These are phyloP conservation scores for Heliconius cydno DNA, from an alignment of 2,888 invertebrate genomes.

Conservation along the genomic window DNA sequence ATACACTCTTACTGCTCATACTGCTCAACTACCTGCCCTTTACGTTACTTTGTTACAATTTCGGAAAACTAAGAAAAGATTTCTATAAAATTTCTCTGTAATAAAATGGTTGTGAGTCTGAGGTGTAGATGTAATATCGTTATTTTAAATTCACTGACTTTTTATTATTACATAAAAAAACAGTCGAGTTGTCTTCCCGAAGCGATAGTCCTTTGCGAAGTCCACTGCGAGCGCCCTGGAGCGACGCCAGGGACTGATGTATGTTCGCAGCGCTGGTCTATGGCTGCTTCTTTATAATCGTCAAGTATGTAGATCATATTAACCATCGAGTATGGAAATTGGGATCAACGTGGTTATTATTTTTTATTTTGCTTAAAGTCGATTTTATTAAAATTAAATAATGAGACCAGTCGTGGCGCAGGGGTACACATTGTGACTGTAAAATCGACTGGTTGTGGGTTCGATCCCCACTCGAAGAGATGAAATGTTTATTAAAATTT, in stretches of 20 bases:
- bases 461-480: too few relatives aligned
- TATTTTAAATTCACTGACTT: not conserved
- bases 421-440: too few relatives aligned
- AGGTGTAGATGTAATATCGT: not conserved
- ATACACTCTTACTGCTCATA: conserved; percentile 7
- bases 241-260: conserved; percentile 17
- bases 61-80: not conserved
- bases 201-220: conserved; percentile 19
- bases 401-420: too few relatives aligned
- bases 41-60: conserved; percentile 20
- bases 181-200: conserved; percentile 30
- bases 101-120: not conserved
- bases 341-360: too few relatives aligned
- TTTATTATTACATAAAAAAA: not conserved
- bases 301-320: not conserved
- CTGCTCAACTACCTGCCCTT: conserved; percentile 17
- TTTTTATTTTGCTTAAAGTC: too few relatives aligned
- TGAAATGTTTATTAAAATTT: too few relatives aligned
- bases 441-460: too few relatives aligned
- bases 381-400: too few relatives aligned
- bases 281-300: conserved; percentile 19
- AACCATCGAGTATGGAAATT: too few relatives aligned
- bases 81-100: not conserved
- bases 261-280: conserved; percentile 17
- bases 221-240: not conserved